These are phyloP conservation scores for Crotalus helleri DNA, from an alignment of 2,113 vertebrate genomes.

Conservation along the genomic window DNA sequence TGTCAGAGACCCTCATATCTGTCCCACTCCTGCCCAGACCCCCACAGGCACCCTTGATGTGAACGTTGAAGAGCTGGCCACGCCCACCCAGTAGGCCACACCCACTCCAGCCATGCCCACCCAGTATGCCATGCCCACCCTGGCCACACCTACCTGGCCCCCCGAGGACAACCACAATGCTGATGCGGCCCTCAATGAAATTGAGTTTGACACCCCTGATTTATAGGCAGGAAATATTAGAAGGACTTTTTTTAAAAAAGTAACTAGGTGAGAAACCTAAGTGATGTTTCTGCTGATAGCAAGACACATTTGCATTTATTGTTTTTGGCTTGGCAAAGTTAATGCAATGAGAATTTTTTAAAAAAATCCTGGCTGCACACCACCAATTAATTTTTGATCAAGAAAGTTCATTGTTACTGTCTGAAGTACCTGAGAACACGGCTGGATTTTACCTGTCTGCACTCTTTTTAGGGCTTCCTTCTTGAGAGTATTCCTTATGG, in stretches of 20 bases:
- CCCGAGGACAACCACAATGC: too few species aligned
- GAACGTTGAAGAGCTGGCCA: too few species aligned
- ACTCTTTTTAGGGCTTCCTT: not conserved
- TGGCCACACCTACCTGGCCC: too few species aligned
- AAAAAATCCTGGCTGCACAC: not conserved
- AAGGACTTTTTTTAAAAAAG: not conserved
- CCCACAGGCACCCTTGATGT: too few species aligned
- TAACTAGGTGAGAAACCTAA: not conserved
- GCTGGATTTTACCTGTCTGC: slow-evolving; percentile 24
- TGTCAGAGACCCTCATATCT: too few species aligned
- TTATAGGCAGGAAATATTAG: not conserved
- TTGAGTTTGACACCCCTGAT: not conserved
- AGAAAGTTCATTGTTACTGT: slow-evolving; percentile 21
- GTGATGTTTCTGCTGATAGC: slow-evolving; percentile 41
- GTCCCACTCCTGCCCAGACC: too few species aligned
- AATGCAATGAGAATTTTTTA: slow-evolving; percentile 23
- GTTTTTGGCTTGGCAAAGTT: slow-evolving; percentile 36
- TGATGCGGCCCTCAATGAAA: too few species aligned
- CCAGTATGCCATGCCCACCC: too few species aligned
- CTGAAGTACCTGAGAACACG: not conserved
- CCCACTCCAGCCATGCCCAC: too few species aligned
- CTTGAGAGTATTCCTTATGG: slow-evolving; percentile 1
- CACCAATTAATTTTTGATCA: slow-evolving; percentile 18
- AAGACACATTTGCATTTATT: slow-evolving; percentile 22
- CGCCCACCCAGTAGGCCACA: too few species aligned